These are phyloP conservation scores for Euschistus heros DNA, from an alignment of 1,140 invertebrate genomes.

Conservation along the genomic window DNA sequence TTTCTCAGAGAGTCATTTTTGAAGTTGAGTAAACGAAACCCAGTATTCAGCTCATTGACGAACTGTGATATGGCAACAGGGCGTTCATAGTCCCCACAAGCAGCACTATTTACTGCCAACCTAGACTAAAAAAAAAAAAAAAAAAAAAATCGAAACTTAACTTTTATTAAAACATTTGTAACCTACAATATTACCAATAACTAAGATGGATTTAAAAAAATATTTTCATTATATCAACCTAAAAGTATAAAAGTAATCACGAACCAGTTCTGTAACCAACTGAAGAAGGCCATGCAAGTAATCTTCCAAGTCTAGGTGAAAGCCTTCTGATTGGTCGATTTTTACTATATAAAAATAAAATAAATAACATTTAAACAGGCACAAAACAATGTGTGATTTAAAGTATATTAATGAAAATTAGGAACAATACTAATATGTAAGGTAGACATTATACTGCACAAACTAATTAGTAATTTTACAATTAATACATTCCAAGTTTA, in stretches of 20 bases:
- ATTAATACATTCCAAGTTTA: neutral
- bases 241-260: too few species aligned
- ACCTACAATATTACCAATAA: too few species aligned
- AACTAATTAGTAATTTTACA: neutral
- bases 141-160: too few species aligned
- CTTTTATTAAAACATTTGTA: too few species aligned
- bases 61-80: constrained; percentile 77
- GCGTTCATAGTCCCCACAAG: constrained; percentile 66
- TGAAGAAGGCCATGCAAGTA: constrained; percentile 74
- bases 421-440: too few species aligned
- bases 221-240: too few species aligned
- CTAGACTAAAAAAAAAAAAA: constrained; percentile 41
- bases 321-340: constrained; percentile 50
- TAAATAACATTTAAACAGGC: neutral
- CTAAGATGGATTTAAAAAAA: too few species aligned
- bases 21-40: constrained; percentile 76
- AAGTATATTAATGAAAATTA: neutral
- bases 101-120: constrained; percentile 79
- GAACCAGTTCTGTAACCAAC: constrained; percentile 61
- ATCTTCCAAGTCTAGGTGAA: constrained; percentile 84
- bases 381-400: neutral
- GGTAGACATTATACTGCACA: neutral
- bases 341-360: constrained; percentile 38
- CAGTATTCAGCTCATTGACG: constrained; percentile 73
- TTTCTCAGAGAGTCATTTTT: constrained; percentile 85